Evolutionary conservation across 2,113 vertebrate genomes (phyloP).

Genomic region (Lepidiolamprologus cunningtoni): DNA sequence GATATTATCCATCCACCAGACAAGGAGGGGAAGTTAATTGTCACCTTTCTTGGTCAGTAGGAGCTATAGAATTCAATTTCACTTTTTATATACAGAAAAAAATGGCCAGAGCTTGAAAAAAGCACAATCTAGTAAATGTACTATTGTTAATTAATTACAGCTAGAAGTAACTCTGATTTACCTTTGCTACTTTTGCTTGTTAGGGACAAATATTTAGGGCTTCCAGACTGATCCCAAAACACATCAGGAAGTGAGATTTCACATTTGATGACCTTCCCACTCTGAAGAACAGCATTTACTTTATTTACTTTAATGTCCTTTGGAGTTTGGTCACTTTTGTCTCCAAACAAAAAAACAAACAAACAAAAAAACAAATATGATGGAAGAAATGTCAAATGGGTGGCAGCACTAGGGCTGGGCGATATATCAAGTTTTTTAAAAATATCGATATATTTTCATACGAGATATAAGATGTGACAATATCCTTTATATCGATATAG

Average conservation of each 20-base stretch:
- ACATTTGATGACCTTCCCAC: not conserved
- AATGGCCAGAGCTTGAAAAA: not conserved
- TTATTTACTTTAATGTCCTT: not conserved
- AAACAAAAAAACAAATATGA: not conserved
- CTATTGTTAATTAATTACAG: not conserved
- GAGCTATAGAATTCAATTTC: not conserved
- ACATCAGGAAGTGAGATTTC: not conserved
- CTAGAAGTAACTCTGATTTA: not conserved
- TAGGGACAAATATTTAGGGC: not conserved
- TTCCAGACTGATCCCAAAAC: not conserved
- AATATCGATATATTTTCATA: not conserved
- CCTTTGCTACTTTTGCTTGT: not conserved
- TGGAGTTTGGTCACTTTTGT: not conserved
- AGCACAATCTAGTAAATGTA: not conserved
- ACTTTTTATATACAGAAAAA: not conserved
- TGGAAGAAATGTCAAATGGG: not conserved
- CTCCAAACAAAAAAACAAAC: not conserved
- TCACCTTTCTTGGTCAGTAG: not conserved
- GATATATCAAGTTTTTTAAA: not conserved
- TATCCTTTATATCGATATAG: not conserved
- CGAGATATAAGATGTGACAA: not conserved
- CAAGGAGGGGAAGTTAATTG: not conserved
- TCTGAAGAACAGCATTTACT: not conserved
- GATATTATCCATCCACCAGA: not conserved
- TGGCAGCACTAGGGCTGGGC: not conserved